phyloP scores from a whole-genome alignment of 2,888 invertebrate genomes.

The Synanthedon andrenaeformis region DNA sequence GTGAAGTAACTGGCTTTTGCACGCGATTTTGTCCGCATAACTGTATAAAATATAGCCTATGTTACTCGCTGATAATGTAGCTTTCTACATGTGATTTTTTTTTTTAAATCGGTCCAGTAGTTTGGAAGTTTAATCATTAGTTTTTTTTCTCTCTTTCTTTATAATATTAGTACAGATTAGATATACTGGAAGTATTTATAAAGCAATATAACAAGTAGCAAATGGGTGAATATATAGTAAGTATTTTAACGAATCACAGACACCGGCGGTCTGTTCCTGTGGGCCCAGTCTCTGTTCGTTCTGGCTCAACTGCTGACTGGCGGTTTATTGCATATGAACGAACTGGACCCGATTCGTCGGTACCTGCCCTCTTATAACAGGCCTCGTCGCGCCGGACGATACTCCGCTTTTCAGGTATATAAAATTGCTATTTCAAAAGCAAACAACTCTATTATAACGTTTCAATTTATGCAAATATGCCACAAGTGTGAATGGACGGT shows the following conservation, averaged over 20 bases:
- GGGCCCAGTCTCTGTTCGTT: constrained; percentile 97
- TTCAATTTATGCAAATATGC: background rate
- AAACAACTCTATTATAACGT: background rate
- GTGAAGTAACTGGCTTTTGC: too few species aligned
- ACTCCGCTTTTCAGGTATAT: constrained; percentile 94
- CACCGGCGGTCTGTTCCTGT: constrained; percentile 80
- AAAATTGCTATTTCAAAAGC: background rate
- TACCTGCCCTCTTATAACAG: constrained; percentile 96
- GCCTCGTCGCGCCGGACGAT: constrained; percentile 90
- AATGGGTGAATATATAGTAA: too few species aligned
- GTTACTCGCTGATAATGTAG: too few species aligned
- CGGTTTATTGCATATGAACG: constrained; percentile 90
- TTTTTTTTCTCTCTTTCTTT: too few species aligned
- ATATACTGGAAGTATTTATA: too few species aligned
- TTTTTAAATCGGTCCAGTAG: too few species aligned
- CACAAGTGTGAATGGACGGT: background rate
- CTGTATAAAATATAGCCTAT: too few species aligned
- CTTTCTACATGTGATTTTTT: too few species aligned
- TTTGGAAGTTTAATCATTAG: too few species aligned
- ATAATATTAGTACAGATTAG: too few species aligned
- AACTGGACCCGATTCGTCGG: constrained; percentile 94
- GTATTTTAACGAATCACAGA: constrained; percentile 18
- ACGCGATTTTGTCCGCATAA: too few species aligned
- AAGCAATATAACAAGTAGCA: too few species aligned
- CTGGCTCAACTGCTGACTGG: constrained; percentile 92